Base-by-base conservation (phyloP, 64 coral and sea anemone genomes). In the Stylophora pistillata region DNA sequence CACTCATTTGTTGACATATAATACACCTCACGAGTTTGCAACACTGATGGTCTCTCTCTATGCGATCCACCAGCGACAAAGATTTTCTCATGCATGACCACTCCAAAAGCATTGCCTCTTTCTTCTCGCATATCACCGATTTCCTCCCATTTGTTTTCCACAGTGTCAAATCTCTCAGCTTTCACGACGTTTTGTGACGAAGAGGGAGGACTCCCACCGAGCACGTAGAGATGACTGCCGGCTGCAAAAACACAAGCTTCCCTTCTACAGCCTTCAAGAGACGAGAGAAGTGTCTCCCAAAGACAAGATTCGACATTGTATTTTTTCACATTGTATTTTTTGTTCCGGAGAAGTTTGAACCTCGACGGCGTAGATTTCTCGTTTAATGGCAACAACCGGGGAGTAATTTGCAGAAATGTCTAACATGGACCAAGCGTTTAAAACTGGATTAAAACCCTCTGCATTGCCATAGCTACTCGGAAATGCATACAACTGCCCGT, bases 21-120 rank as follows among this genome's bases (percentile, higher is more conserved):
- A 25, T 68, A 68, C 64, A 68, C 64, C 64, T 68, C 64, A 68
- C 64, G n/a, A n/a, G n/a, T n/a, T n/a, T n/a, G n/a, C n/a, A n/a
- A n/a, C n/a, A n/a, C n/a, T n/a, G n/a, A n/a, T 23, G 9, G 11
- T 17, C 26, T 25, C 6, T 9, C 16, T 9, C 26, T 68, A 23
- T 21, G 58, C 58, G 12, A 23, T 9, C 64, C 64, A 1, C 64
- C 64, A 68, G 64, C 64, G 21, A 68, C 26, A 17, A 23, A 68
- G 26, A 68, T 68, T 9, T 68, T 68, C 64, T 17, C 5, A 9
- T 68, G 64, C 9, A 23, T 9, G 21, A 25, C 64, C 64, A 23
- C 64, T 23, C 64, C 64, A 68, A 68, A 68, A 6, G 64, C 64
- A 23, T 68, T 68, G 64, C 26, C 20, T 68, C 64, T 68, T 9